Base-by-base conservation (phyloP, 2,113 vertebrate genomes). In the Coregonus clupeaformis region DNA sequence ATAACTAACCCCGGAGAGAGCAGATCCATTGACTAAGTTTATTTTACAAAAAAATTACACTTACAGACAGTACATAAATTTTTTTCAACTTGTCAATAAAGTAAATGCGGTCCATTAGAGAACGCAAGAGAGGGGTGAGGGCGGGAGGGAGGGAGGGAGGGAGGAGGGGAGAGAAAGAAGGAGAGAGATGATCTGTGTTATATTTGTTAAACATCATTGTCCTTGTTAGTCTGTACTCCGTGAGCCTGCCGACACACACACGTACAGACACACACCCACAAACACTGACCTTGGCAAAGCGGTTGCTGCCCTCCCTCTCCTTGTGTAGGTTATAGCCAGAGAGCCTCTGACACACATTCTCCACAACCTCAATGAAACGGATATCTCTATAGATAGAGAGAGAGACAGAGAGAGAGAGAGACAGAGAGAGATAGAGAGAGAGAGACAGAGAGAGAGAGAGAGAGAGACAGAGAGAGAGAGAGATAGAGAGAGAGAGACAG, bases 291-390 rank as follows among this genome's bases (percentile, higher is more conserved):
- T 99, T 98, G 72, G 97, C 97, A 0, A 99, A 99, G 71, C 98
- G 95, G 90, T 99, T 99, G 71, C 97, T 99, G 75, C 97, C 98
- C 0, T 83, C 88, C 73, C 98, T 94, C 87, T 99, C 98, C 82
- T 99, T 99, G 91, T 99, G 98, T 80, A 99, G 90, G 76, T 95
- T 99, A 80, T 99, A 99, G 73, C 94, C 94, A 90, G 97, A 77
- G n/a, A 99, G 94, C 80, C 97, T 90, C 81, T 97, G 95, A 87
- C 98, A 99, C 72, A 99, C 97, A 73, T 95, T 97, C 77, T 99
- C 97, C 0, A 95, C 94, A 32, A 99, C 98, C 82, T 99, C 98
- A 0, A 99, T 99, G 83, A 99, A 91, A 16, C 98, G 87, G 24
- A 98, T 93, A 79, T 99, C 97, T 84, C 98, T 99, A 90, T 25